These are phyloP conservation scores for Tetragonula clypearis DNA, from an alignment of 1,140 invertebrate species.

Conservation along the genomic window DNA sequence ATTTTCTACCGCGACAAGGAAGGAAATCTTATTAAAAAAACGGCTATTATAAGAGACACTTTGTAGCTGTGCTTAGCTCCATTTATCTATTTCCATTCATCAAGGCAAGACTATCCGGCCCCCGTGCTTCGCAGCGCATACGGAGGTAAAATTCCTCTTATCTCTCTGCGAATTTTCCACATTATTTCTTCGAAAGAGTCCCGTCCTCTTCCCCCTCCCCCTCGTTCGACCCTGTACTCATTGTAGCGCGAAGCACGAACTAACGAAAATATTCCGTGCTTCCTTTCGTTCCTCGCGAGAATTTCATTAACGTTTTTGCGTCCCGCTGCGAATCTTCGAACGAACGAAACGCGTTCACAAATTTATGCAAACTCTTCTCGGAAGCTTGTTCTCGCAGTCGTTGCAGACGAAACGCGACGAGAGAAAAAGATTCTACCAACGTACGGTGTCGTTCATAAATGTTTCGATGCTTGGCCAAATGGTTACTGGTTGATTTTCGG, in stretches of 20 bases:
- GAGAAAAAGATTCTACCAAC: neutral
- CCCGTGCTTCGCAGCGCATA: neutral
- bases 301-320: conserved; percentile 19
- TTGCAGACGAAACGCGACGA: neutral
- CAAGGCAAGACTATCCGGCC: neutral
- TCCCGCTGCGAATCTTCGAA: neutral
- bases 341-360: conserved; percentile 14
- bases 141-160: conserved; percentile 10
- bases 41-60: conserved; percentile 31
- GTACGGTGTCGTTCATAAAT: neutral
- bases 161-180: conserved; percentile 17
- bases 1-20: neutral
- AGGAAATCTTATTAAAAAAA: conserved; percentile 22
- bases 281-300: neutral
- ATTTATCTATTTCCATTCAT: conserved; percentile 37
- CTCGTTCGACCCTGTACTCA: neutral
- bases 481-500: neutral
- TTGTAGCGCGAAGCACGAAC: neutral
- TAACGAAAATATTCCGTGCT: neutral
- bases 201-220: no score
- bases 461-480: neutral
- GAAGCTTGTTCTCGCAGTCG: neutral
- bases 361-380: conserved; percentile 12
- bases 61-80: conserved; percentile 5
- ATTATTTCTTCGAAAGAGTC: neutral